phyloP scores from a whole-genome alignment of 2,113 vertebrate species.

The Myrmophylax atrothorax region DNA sequence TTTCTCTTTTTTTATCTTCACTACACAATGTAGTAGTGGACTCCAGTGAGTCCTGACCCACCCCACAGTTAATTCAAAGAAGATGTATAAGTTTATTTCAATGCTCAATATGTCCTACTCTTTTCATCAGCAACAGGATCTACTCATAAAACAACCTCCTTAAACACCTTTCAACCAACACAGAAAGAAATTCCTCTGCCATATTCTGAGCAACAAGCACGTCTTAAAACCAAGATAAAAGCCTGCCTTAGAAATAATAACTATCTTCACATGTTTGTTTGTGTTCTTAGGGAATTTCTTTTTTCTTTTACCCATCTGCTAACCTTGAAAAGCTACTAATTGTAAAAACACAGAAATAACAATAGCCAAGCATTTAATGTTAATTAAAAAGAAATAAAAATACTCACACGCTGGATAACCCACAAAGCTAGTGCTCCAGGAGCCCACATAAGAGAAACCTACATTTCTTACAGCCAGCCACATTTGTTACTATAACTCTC shows the following conservation, averaged over 20 bases:
- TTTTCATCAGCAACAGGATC: not conserved
- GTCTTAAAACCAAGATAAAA: not conserved
- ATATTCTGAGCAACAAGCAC: not conserved
- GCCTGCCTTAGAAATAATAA: not conserved
- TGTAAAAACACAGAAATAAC: not conserved
- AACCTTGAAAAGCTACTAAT: not conserved
- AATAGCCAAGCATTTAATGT: not conserved
- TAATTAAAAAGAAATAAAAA: not conserved
- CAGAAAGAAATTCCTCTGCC: not conserved
- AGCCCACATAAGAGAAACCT: accelerated
- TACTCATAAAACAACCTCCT: not conserved
- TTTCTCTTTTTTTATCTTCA: not conserved
- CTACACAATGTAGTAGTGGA: not conserved
- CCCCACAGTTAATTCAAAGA: not conserved
- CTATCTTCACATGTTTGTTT: not conserved
- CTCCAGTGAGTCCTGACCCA: not conserved
- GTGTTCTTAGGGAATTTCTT: not conserved
- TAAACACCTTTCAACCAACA: not conserved
- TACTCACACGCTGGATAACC: accelerated
- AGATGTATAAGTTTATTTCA: not conserved
- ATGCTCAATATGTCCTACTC: not conserved
- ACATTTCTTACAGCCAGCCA: accelerated
- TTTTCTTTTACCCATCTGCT: not conserved
- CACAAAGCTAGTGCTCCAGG: accelerated
- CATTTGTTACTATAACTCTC: accelerated